These are phyloP conservation scores for Sebastes miniatus DNA, from an alignment of 2,797 vertebrate species.

Conservation along the genomic window DNA sequence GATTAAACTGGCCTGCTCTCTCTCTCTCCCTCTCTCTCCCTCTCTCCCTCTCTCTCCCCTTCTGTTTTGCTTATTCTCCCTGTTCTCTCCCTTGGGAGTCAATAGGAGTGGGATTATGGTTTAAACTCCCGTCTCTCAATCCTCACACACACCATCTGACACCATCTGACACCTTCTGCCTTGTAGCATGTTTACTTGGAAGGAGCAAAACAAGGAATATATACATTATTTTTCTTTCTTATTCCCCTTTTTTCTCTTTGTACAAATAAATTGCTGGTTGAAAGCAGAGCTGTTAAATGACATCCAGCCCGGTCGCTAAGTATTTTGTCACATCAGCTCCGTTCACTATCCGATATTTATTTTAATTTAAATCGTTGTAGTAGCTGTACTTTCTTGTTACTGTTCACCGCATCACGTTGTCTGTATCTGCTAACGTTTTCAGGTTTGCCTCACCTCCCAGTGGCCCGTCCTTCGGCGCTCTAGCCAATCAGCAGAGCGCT, in stretches of 20 bases:
- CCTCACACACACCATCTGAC: conserved; percentile 23
- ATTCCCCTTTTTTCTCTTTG: neutral
- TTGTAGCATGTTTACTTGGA: conserved; percentile 18
- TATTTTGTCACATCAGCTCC: neutral
- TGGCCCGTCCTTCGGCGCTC: conserved; percentile 84
- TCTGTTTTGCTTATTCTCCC: conserved; percentile 35
- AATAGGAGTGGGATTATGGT: conserved; percentile 55
- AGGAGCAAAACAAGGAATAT: neutral
- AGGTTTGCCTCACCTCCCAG: conserved; percentile 79
- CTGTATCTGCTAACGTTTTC: conserved; percentile 7
- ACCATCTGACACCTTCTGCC: conserved; percentile 39
- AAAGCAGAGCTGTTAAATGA: neutral
- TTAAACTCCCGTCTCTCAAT: conserved; percentile 55
- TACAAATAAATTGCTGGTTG: neutral
- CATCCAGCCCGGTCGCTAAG: neutral
- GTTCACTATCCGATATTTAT: neutral
- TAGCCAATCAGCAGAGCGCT: conserved; percentile 87
- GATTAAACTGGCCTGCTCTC: conserved; percentile 71
- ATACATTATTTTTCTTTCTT: neutral
- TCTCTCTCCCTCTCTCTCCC: conserved; percentile 24
- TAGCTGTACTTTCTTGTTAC: neutral
- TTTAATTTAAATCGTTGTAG: neutral
- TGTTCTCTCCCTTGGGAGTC: conserved; percentile 31
- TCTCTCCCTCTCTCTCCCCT: neutral
- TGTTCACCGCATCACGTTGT: neutral